Conservation (phyloP, 2,113 vertebrate species). For the Motacilla tschutschensis region DNA sequence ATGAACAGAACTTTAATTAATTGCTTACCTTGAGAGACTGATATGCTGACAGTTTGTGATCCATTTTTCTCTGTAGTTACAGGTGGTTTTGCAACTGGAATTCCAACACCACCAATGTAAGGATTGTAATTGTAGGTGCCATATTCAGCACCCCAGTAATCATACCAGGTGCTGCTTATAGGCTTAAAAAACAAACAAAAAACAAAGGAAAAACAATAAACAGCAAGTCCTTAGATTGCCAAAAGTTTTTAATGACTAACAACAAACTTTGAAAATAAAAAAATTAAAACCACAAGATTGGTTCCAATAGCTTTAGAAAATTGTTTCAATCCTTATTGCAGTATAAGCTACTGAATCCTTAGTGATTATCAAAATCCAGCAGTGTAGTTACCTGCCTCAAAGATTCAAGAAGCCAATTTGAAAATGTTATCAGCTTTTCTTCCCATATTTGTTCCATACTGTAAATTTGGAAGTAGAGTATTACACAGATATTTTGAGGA, state of each 20-base stretch:
- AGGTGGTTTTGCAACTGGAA: slow-evolving; percentile 91
- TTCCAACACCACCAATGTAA: slow-evolving; percentile 92
- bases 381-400: not conserved
- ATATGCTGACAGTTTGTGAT: slow-evolving; percentile 91
- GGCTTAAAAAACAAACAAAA: slow-evolving; percentile 75
- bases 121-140: slow-evolving; percentile 96
- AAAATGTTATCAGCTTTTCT: not conserved
- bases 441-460: not conserved
- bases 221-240: not conserved
- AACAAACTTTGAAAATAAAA: not conserved
- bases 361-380: not conserved
- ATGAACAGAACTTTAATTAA: not conserved
- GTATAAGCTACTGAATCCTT: not conserved
- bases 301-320: not conserved
- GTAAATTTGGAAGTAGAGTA: not conserved
- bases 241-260: not conserved
- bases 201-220: not conserved
- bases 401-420: not conserved
- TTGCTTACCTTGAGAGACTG: slow-evolving; percentile 91
- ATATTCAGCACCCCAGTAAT: slow-evolving; percentile 98
- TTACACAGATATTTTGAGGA: not conserved
- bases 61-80: slow-evolving; percentile 89
- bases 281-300: not conserved
- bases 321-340: not conserved
- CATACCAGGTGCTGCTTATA: slow-evolving; percentile 98